Evolutionary conservation across 2,797 vertebrate genomes (phyloP), one percentile per base, ranked within the genome.

Genomic region (Melanotaenia boesemani): DNA sequence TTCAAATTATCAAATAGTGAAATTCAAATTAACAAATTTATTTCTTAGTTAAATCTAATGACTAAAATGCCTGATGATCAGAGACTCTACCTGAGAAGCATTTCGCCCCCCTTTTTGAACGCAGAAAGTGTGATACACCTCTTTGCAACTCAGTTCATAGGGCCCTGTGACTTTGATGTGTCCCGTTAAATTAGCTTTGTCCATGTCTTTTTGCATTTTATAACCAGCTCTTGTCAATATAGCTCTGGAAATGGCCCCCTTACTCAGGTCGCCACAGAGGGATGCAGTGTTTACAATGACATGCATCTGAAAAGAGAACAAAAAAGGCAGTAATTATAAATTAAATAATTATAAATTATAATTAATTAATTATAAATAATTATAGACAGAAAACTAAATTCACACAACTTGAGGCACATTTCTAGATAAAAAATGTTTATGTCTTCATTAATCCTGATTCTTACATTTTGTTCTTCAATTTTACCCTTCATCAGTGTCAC

Each of bases 381-480:
- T n/a, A 15, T 16, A 16, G 39, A 15, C 39, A 41, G 57, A 1
- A 11, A 20, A n/a, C 6, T 6, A 18, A 13, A 15, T 12, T 13
- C 13, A 15, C 52, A 55, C 4, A 4, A 52, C n/a, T 1, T 52
- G n/a, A 24, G 3, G 2, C 10, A 4, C 22, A 11, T 54, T 3
- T 54, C 50, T 10, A 54, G 10, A 12, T 54, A 32, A 54, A 24
- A 48, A n/a, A 50, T 3, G 9, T 11, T 26, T 13, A 26, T 13
- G 4, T 5, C 41, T 46, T 16, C 16, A 46, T 6, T 18, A 46
- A 16, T 4, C 0, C 1, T 22, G 4, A 46, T 63, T 59, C 68
- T 72, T 93, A 98, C 97, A 52, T 18, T 15, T 79, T 97, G 91
- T 0, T 88, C 28, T 83, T 96, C 93, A 66, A 95, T 94, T 0